Evolutionary conservation across 2,888 invertebrate genomes (phyloP).

Genomic region (Polyommatus icarus): DNA sequence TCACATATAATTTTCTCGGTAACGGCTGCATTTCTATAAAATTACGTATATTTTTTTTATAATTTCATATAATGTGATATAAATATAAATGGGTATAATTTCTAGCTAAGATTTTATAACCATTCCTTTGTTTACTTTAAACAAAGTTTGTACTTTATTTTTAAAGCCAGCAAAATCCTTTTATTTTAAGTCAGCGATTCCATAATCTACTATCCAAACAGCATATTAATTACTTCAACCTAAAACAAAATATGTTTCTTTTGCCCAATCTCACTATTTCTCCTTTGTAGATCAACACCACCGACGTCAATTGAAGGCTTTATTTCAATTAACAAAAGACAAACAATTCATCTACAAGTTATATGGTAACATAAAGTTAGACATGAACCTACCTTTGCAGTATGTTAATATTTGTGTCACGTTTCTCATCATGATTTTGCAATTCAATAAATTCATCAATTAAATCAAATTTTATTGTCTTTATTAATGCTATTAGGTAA

Average conservation of each 20-base stretch:
- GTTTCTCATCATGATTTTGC: neutral
- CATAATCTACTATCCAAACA: neutral
- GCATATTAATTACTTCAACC: neutral
- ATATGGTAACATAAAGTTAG: neutral
- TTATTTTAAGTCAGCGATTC: too few relatives aligned
- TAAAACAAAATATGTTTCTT: neutral
- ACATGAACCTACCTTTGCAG: neutral
- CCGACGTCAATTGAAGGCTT: neutral
- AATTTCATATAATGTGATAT: too few relatives aligned
- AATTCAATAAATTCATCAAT: conserved; percentile 3
- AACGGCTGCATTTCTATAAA: too few relatives aligned
- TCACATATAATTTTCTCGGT: too few relatives aligned
- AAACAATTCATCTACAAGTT: neutral
- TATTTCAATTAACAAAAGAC: conserved; percentile 3
- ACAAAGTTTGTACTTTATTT: too few relatives aligned
- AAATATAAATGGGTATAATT: too few relatives aligned
- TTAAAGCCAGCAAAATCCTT: too few relatives aligned
- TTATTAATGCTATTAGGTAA: neutral
- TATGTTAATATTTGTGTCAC: neutral
- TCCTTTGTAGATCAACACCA: neutral
- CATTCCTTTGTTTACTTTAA: too few relatives aligned
- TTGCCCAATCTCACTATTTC: neutral
- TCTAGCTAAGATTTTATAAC: too few relatives aligned
- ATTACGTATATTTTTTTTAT: too few relatives aligned
- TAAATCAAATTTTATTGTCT: neutral